Base-by-base conservation (phyloP, 2,888 invertebrate genomes). In the Odontothrips loti region DNA sequence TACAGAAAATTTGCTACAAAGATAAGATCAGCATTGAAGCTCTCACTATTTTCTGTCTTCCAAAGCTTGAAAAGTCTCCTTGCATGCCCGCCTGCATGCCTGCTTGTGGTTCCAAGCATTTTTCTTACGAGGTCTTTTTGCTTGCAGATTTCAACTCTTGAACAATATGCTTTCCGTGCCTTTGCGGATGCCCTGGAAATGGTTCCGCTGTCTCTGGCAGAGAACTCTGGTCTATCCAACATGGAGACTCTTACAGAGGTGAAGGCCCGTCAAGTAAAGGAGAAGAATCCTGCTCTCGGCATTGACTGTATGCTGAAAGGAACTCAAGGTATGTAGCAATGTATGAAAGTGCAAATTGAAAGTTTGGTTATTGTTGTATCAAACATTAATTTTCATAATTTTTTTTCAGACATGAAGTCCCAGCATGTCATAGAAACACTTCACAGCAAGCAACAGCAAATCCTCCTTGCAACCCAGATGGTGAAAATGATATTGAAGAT, bases 401-500 rank as follows among this genome's bases (percentile, higher is more conserved):
- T 78, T 82, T 79, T 87, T 87, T 2, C 89, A 91, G 96, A 99
- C 88, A 99, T 99, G 99, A 95, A 96, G 86, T 90, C 90, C 11
- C 95, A 97, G 88, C 95, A 96, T 87, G 98, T 99, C 20, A 95
- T 99, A 82, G 99, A 99, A 89, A 97, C 99, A 0, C 90, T 99
- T 80, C 94, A 96, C 88, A 96, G 97, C 63, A 99, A 99, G 91
- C 95, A 96, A 86, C 98, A 99, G 86, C 99, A 99, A 89, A 94
- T 99, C 82, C 90, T 97, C 51, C 90, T 99, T 84, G 99, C 99
- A 29, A 97, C 99, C 0, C 99, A 99, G 86, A 91, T 99, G 83
- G 99, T 99, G 81, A 98, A 99, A 88, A 99, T 99, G 99, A 99
- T 99, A 84, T 91, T 99, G 84, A 99, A 99, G 89, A 99, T 99